phyloP scores from a whole-genome alignment of 1,140 invertebrate species.

The Euura lappo region DNA sequence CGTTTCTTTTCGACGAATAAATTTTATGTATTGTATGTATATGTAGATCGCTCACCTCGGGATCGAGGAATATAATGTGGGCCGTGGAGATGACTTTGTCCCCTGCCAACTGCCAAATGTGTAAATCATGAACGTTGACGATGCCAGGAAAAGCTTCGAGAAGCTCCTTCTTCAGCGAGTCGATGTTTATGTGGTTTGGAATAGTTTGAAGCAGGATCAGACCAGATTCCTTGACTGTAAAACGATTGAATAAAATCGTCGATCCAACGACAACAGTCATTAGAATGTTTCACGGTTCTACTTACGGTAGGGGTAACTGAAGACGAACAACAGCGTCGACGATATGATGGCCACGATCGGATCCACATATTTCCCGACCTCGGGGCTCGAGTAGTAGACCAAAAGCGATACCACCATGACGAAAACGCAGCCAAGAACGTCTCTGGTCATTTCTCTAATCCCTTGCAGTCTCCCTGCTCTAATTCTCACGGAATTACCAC shows the following conservation, averaged over 20 bases:
- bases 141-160: conserved; percentile 78
- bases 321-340: conserved; percentile 64
- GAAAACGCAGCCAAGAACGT: conserved; percentile 69
- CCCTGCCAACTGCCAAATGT: conserved; percentile 80
- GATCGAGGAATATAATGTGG: conserved; percentile 76
- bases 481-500: conserved; percentile 41
- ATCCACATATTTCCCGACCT: conserved; percentile 75
- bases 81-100: conserved; percentile 74
- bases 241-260: conserved; percentile 33
- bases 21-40: conserved; percentile 19
- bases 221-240: conserved; percentile 78
- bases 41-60: conserved; percentile 53
- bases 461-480: conserved; percentile 51
- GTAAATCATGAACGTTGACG: conserved; percentile 80
- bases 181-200: conserved; percentile 78
- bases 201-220: conserved; percentile 82
- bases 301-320: conserved; percentile 76
- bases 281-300: no score
- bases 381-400: conserved; percentile 67
- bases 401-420: conserved; percentile 72
- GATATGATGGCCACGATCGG: conserved; percentile 73
- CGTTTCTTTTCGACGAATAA: neutral
- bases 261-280: neutral
- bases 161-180: conserved; percentile 68
- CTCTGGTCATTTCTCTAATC: conserved; percentile 66